Evolutionary conservation across 1,140 invertebrate species (phyloP), one percentile per base, ranked within the genome.

Genomic region (Drosophila pachea): DNA sequence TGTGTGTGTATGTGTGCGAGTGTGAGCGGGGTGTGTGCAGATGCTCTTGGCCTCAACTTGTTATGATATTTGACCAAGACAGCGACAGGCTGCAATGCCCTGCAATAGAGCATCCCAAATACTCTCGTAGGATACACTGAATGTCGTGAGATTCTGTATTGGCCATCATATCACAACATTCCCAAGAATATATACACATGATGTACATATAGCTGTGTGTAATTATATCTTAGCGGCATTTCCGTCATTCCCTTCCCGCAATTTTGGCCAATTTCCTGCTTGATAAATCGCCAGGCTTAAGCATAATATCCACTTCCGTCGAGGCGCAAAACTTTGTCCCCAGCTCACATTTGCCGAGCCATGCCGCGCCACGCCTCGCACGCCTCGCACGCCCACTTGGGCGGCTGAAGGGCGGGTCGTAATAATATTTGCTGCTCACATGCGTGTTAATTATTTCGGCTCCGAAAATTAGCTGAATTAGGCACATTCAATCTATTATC

Each of bases 401-500:
- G 3, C 22, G 29, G 2, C 12, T 9, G 40, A 5, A 12, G 6
- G 2, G 29, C 6, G n/a, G 16, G 48, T 6, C 29, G n/a, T 54
- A 14, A 55, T 68, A 63, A 31, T 45, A 64, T 64, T 58, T 64
- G 32, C 45, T 31, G 53, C 67, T 69, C 53, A 60, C 67, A 70
- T 73, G 62, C 67, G 71, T 73, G 73, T 74, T 74, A 72, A 74
- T 72, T 74, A 63, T 74, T 74, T 74, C 5, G 58, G 43, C 54
- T 22, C 22, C 22, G 22, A 73, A 75, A 68, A 75, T 75, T 73
- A 75, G 63, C 63, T 43, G 61, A 75, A 75, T 73, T 73, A 75
- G 70, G 59, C 60, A 43, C 70, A 73, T 75, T 75, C 73, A 75
- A 73, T 75, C 62, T 73, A 73, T 64, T 73, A 73, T 64, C 55